These are phyloP conservation scores for Ctenicera cuprea DNA, from an alignment of 2,888 invertebrate species.

Conservation along the genomic window DNA sequence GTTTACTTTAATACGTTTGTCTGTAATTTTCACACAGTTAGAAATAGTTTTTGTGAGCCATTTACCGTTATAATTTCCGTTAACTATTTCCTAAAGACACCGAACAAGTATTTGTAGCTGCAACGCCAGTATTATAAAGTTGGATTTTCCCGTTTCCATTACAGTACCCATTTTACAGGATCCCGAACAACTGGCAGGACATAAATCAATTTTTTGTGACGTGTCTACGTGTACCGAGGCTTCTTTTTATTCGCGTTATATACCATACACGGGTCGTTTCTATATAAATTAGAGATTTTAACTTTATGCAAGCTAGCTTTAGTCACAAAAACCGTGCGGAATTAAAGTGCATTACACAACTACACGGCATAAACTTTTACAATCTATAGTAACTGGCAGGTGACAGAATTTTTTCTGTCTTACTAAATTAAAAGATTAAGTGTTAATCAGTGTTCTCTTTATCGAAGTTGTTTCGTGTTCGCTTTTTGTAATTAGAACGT, in stretches of 20 bases:
- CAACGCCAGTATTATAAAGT: not conserved
- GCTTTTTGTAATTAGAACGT: too few species aligned
- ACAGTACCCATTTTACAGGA: slow-evolving; percentile 26
- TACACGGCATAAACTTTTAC: not conserved
- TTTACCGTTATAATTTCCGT: not conserved
- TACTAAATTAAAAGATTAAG: too few species aligned
- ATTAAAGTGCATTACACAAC: slow-evolving; percentile 9
- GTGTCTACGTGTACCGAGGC: slow-evolving; percentile 27
- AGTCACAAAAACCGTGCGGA: not conserved
- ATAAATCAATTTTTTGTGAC: slow-evolving; percentile 46
- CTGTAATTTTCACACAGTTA: too few species aligned
- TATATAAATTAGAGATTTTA: slow-evolving; percentile 38
- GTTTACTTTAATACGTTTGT: not conserved
- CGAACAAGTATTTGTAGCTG: slow-evolving; percentile 3
- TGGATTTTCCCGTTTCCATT: slow-evolving; percentile 16
- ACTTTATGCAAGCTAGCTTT: slow-evolving; percentile 9
- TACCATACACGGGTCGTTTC: slow-evolving; percentile 3
- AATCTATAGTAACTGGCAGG: not conserved
- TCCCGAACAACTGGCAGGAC: slow-evolving; percentile 33
- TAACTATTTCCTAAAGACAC: not conserved
- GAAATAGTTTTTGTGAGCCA: too few species aligned
- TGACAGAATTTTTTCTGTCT: too few species aligned
- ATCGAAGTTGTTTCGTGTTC: too few species aligned
- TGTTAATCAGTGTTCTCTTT: too few species aligned
- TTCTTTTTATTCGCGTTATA: slow-evolving; percentile 26